Evolutionary conservation across 2,797 vertebrate species (phyloP), one percentile per base, ranked within the genome.

Genomic region (Danio tinwini): DNA sequence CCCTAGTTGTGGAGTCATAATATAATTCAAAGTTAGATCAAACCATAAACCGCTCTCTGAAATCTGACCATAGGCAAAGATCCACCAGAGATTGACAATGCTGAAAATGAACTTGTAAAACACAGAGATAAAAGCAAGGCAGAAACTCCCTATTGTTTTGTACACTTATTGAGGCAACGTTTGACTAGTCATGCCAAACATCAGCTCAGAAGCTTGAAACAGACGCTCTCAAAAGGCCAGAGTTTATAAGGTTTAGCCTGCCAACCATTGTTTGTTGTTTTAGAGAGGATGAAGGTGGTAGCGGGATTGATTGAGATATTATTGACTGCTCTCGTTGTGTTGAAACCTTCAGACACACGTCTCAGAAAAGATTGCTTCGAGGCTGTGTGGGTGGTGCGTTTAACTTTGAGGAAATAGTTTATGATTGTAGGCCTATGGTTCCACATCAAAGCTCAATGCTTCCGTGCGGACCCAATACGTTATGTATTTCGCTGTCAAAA

Each of bases 221-320:
- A 29, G 56, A 55, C 6, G 29, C 47, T 53, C 62, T 53, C 61
- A 19, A 63, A 68, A 80, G 42, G 69, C 21, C 45, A 3, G 45
- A 61, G 63, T 40, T 62, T 47, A 50, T 37, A 58, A 16, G 63
- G 63, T 81, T 80, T 82, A 72, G 61, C 17, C 39, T 44, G 73
- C 59, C 37, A 42, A 47, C 7, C 12, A 68, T 61, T 53, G 58
- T 45, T 73, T 29, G 49, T 62, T 73, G 21, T 64, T 67, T 52
- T 70, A 78, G 56, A 71, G 52, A 40, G 40, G 62, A 63, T 59
- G 47, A 56, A 75, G 47, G 50, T 45, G 52, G 70, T 56, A 17
- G 44, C 49, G 44, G 29, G 70, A 64, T 65, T 80, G 69, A 73
- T 79, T 73, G 69, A 73, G 55, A 78, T 44, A 56, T 74, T 65